These are phyloP conservation scores for Galemys pyrenaicus DNA, from an alignment of 2,113 vertebrate genomes.

Conservation along the genomic window DNA sequence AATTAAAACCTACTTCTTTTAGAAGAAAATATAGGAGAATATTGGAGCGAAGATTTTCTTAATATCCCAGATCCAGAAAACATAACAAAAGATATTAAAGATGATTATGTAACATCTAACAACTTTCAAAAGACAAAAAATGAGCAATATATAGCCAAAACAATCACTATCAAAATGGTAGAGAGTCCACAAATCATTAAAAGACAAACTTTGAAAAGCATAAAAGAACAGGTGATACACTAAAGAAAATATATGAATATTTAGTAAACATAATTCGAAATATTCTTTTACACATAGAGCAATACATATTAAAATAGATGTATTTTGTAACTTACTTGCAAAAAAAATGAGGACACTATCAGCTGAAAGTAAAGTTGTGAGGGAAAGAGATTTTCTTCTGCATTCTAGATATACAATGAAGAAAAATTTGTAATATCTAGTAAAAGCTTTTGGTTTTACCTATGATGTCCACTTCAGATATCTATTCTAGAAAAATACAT, in stretches of 20 bases:
- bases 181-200: background rate
- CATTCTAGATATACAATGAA: background rate
- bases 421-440: background rate
- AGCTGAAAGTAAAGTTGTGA: background rate
- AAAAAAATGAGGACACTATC: background rate
- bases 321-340: background rate
- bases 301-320: background rate
- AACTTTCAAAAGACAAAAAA: background rate
- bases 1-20: slow-evolving; percentile 5
- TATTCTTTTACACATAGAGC: background rate
- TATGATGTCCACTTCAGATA: background rate
- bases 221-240: background rate
- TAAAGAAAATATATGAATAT: slow-evolving; percentile 21
- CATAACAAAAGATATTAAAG: background rate
- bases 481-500: background rate
- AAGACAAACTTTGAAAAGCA: background rate
- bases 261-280: background rate
- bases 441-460: background rate
- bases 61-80: background rate
- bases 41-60: background rate
- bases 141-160: background rate
- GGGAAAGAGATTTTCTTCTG: background rate
- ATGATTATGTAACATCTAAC: background rate
- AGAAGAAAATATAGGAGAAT: background rate
- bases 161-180: background rate